These are phyloP conservation scores for Pseudomyrmex dendroicus DNA, from an alignment of 1,140 invertebrate genomes.

Conservation along the genomic window DNA sequence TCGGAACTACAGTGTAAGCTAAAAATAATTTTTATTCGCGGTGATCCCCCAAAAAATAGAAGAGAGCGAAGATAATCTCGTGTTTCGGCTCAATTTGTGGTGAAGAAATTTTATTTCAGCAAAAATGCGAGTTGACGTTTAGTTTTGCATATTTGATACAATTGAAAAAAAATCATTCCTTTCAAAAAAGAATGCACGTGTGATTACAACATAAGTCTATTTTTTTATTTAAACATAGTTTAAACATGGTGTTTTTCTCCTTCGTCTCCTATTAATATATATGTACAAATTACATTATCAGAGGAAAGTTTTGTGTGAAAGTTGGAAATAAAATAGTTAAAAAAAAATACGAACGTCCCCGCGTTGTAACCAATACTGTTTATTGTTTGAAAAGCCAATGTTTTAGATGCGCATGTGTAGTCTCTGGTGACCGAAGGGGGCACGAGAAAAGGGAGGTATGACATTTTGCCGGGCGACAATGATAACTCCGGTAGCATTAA, in stretches of 20 bases:
- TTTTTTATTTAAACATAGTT: neutral
- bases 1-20: constrained; percentile 3
- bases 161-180: neutral
- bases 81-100: neutral
- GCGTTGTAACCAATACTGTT: neutral
- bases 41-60: neutral
- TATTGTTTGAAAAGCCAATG: neutral
- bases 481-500: constrained; percentile 2
- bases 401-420: neutral
- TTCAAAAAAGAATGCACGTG: neutral
- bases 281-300: neutral
- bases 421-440: neutral
- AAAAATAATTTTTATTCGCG: neutral
- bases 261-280: neutral
- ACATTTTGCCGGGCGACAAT: constrained; percentile 9
- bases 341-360: neutral
- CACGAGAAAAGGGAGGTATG: neutral
- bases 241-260: neutral
- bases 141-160: neutral
- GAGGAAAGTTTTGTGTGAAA: neutral
- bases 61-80: neutral
- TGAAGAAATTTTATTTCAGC: neutral
- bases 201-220: neutral
- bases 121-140: neutral
- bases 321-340: neutral